Evolutionary conservation across 1,140 invertebrate species (phyloP), one percentile per base, ranked within the genome.

Genomic region (Tribolium madens): DNA sequence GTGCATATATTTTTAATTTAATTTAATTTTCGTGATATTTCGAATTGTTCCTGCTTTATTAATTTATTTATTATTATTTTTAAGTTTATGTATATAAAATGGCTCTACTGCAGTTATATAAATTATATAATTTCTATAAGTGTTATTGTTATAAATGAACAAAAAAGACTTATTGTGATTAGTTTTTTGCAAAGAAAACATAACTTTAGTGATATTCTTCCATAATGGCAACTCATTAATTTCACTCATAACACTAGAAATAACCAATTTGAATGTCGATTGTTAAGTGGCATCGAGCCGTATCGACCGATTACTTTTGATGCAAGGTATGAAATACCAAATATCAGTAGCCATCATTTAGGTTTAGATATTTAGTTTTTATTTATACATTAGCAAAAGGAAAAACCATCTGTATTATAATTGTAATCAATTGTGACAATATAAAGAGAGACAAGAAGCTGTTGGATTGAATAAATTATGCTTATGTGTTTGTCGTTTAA

Each of bases 371-470:
- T 73, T 73, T 73, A 52, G 71, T 52, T 73, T 26, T 73, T 72
- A 33, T 52, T 72, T 50, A 52, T 72, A 33, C 15, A 18, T 72
- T 72, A 72, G 70, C 68, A 71, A 71, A 53, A 17, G 18, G 18
- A 17, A 52, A 52, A 26, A 26, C 21, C 36, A 71, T 71, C 68
- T 71, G 47, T 71, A 71, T 71, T 71, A 71, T 71, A 80, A 81
- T 77, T 81, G 79, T 84, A 84, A 84, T 84, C 83, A 83, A 79
- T 81, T 81, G 79, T 83, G 83, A 84, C 83, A 84, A 84, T 84
- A 84, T 84, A 78, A 76, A 79, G 73, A 71, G 73, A 78, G 73
- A 74, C 72, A 78, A 80, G 36, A 78, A 80, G 78, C 78, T 81
- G 79, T 80, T 83, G 71, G 76, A 78, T 64, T 80, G 72, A 81